A percentile compares a stretch with the other conserved stretches of the same genome.
Evolutionary conservation across 2,888 invertebrate species (phyloP).

Genomic region (Polylopha cassiicola): DNA sequence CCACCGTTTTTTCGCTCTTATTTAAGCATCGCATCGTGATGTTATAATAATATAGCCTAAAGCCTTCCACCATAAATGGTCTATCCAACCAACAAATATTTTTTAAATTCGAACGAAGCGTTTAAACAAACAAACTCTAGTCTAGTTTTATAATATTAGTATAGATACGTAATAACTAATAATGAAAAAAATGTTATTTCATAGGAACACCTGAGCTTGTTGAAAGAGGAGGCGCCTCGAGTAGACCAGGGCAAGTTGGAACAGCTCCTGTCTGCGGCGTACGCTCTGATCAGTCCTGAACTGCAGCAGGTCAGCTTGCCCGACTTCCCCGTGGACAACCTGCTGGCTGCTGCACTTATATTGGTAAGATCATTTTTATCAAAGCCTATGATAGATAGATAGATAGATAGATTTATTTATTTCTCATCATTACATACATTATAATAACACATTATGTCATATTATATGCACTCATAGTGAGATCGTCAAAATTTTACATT

Average conservation of each 20-base stretch:
- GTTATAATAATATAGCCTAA: no score
- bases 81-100: no score
- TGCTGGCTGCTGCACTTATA: conserved; percentile 80
- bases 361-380: conserved; percentile 74
- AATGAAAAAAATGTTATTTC: conserved; percentile 16
- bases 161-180: no score
- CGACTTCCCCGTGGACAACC: conserved; percentile 92
- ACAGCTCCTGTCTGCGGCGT: conserved; percentile 84
- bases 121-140: no score
- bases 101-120: no score
- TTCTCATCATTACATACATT: conserved; percentile 2
- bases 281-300: conserved; percentile 88
- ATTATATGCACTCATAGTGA: no score
- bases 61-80: no score
- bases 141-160: background rate
- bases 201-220: conserved; percentile 71
- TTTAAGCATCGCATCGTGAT: no score
- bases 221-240: conserved; percentile 63
- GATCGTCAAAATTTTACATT: no score
- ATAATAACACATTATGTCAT: background rate
- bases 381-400: no score
- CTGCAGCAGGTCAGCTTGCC: conserved; percentile 85
- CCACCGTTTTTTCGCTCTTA: no score
- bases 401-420: no score
- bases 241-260: conserved; percentile 73